Conservation (phyloP, 2,113 vertebrate species). For the Perca schrenkii region DNA sequence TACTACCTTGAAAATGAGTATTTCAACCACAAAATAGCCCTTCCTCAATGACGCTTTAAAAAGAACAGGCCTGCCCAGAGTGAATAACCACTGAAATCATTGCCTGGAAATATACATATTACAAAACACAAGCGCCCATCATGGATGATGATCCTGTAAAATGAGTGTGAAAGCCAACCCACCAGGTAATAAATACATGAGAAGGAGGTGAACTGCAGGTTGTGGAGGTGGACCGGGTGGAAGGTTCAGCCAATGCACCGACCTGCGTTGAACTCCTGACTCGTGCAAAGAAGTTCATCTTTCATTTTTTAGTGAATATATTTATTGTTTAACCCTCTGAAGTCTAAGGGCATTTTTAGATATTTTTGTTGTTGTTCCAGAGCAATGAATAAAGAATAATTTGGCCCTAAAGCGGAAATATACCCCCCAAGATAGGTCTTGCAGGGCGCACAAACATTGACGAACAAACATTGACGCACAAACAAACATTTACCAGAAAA, state of each 20-base stretch:
- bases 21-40: slow-evolving; percentile 19
- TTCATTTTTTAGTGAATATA: slow-evolving; percentile 6
- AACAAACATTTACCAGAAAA: too few relatives aligned
- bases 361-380: too few relatives aligned
- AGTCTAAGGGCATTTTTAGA: too few relatives aligned
- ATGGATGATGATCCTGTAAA: slow-evolving; percentile 6
- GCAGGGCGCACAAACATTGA: too few relatives aligned
- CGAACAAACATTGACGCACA: too few relatives aligned
- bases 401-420: too few relatives aligned
- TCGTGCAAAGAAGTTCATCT: not conserved
- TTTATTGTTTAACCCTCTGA: not conserved
- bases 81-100: slow-evolving; percentile 11
- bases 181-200: not conserved
- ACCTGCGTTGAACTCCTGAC: slow-evolving; percentile 30
- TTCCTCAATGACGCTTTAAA: not conserved
- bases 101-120: slow-evolving; percentile 1
- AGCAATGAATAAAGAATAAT: too few relatives aligned
- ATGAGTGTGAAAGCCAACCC: slow-evolving; percentile 16
- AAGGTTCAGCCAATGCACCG: not conserved
- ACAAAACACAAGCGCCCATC: slow-evolving; percentile 6
- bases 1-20: slow-evolving; percentile 33
- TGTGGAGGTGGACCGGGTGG: slow-evolving; percentile 35
- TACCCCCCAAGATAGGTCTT: too few relatives aligned
- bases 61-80: not conserved
- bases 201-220: slow-evolving; percentile 3